A percentile compares a stretch with the other conserved stretches of the same genome.
These are phyloP conservation scores for Eupithecia pulchellata DNA, from an alignment of 2,888 invertebrate species.

Conservation along the genomic window DNA sequence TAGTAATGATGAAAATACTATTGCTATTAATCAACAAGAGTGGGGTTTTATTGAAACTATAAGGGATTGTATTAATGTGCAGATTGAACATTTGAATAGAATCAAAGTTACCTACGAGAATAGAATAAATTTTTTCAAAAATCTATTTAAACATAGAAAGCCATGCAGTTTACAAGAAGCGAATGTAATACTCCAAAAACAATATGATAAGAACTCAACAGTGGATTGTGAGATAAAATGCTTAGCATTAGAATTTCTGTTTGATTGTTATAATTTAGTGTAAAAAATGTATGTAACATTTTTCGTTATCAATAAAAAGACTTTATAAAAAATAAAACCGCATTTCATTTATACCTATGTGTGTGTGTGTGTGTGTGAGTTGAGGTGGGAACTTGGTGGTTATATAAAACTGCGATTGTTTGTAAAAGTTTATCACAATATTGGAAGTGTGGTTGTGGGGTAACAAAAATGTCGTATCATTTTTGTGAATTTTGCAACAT, in stretches of 20 bases:
- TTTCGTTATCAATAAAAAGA: neutral
- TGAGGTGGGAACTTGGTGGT: neutral
- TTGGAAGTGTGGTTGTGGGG: neutral
- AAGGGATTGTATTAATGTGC: slow-evolving; percentile 10
- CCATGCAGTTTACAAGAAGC: slow-evolving; percentile 2
- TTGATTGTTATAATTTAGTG: slow-evolving; percentile 12
- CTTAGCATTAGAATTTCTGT: slow-evolving; percentile 9
- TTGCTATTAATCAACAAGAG: slow-evolving; percentile 1
- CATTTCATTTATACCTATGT: neutral
- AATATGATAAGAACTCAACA: slow-evolving; percentile 4
- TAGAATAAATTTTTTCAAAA: slow-evolving; percentile 11
- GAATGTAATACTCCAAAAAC: slow-evolving; percentile 6
- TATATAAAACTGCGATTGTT: neutral
- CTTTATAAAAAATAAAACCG: neutral
- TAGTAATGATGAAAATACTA: neutral
- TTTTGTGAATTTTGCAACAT: slow-evolving; percentile 5
- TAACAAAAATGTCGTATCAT: neutral
- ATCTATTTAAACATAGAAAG: slow-evolving; percentile 9
- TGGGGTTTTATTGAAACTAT: slow-evolving; percentile 6
- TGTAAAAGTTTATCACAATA: neutral
- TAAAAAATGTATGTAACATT: neutral
- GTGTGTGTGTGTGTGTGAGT: neutral
- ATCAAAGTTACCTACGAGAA: slow-evolving; percentile 9
- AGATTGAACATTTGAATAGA: neutral
- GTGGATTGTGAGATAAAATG: slow-evolving; percentile 9